Base-by-base conservation (phyloP, 2,888 invertebrate species). In the Lithophane socia region DNA sequence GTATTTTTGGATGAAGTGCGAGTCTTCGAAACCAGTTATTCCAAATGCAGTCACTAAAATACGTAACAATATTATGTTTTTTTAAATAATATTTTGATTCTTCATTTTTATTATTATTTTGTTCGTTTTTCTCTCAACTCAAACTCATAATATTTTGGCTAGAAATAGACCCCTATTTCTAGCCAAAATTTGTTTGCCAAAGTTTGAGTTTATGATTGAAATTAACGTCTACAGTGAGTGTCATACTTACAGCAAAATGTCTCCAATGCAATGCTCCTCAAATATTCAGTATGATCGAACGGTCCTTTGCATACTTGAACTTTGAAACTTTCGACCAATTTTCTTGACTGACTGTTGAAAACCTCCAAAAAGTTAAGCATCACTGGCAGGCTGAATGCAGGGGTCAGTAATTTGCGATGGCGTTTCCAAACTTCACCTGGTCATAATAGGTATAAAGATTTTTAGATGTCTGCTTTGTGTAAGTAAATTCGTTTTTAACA, bases 301-400 rank as follows among this genome's bases (percentile, higher is more conserved):
- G 73, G 76, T 52, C 87, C 90, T 42, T 82, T 90, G 2, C 85
- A 87, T 0, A 85, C 80, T 37, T 89, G 73, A 2, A 52, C 65
- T 12, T 74, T 85, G 3, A 92, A 66, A 10, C 73, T 83, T 0
- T 86, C 66, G 0, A 89, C 88, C 58, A 93, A 74, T 37, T 81
- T 76, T 29, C 81, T 83, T 0, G 91, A 81, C 58, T 91, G 90
- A 5, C 69, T 80, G 73, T 93, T 93, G 80, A 93, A 92, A 2
- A 93, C 83, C 0, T 82, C 85, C 12, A 92, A 68, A 66, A 91
- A 93, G 5, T 87, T 88, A 13, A 92, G 87, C 7, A 91, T 79
- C 2, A 92, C 89, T 52, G 90, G 89, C 29, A 91, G 87, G 21
- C 88, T 89, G 83, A 93, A 92, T 0, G 93, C 89, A 2, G 93